Percentiles rank a stretch among this genome's conserved stretches.
Conservation (phyloP, 1,140 invertebrate species). For the Littorina saxatilis region DNA sequence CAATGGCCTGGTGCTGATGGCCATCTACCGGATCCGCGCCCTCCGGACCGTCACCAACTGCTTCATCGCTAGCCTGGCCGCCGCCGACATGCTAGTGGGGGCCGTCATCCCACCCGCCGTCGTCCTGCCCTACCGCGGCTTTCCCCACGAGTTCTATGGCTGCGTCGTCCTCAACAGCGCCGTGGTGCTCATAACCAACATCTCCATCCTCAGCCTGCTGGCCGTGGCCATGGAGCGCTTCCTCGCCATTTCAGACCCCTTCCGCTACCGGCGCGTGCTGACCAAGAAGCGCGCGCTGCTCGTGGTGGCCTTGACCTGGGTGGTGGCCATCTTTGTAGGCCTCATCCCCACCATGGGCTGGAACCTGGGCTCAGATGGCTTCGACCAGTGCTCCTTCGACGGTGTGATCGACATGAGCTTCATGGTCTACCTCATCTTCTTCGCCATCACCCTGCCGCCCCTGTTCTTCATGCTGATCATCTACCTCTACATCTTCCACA, state of each 20-base stretch:
- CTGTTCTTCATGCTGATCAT: conserved; percentile 70
- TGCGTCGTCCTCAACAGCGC: conserved; percentile 71
- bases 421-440: conserved; percentile 74
- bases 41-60: conserved; percentile 77
- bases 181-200: conserved; percentile 71
- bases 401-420: conserved; percentile 69
- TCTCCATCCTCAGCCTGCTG: conserved; percentile 71
- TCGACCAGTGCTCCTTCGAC: conserved; percentile 60
- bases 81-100: conserved; percentile 76
- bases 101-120: conserved; percentile 66
- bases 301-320: conserved; percentile 61
- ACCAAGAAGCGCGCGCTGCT: conserved; percentile 57
- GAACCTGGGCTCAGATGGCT: conserved; percentile 56
- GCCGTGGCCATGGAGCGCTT: conserved; percentile 72
- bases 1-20: conserved; percentile 74
- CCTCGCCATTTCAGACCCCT: conserved; percentile 68
- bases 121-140: conserved; percentile 62
- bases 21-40: conserved; percentile 70
- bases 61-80: conserved; percentile 76
- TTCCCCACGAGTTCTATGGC: conserved; percentile 62
- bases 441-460: conserved; percentile 67
- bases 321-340: conserved; percentile 64
- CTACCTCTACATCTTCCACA: conserved; percentile 69
- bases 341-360: conserved; percentile 71
- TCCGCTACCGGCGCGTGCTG: conserved; percentile 60